phyloP scores from a whole-genome alignment of 2,888 invertebrate genomes.

The Coelopa pilipes region DNA sequence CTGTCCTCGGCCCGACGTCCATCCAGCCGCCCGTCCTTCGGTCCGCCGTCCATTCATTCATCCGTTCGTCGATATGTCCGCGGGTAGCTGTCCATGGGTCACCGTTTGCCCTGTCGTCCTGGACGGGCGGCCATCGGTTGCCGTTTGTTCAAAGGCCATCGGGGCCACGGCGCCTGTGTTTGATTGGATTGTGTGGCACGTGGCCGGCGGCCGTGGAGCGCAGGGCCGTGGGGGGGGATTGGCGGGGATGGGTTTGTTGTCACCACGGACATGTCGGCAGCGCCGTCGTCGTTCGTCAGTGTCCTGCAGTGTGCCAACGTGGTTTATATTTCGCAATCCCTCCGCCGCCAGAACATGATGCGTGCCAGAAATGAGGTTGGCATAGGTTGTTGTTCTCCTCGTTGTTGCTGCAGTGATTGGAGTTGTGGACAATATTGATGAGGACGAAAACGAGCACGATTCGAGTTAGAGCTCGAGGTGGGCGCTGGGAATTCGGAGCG shows the following conservation, averaged over 20 bases:
- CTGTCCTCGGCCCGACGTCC: not conserved
- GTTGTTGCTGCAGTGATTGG: not conserved
- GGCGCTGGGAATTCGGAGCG: not conserved
- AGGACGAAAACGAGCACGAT: not conserved
- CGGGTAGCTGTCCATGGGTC: not conserved
- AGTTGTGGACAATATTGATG: not conserved
- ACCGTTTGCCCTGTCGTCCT: too few relatives aligned
- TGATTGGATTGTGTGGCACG: conserved; percentile 10
- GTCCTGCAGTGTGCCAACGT: not conserved
- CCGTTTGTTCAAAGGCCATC: too few relatives aligned
- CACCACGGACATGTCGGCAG: too few relatives aligned
- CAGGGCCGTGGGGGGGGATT: too few relatives aligned
- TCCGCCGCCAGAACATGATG: not conserved
- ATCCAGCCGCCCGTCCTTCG: too few relatives aligned
- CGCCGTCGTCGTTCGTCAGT: not conserved
- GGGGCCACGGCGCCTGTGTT: not conserved
- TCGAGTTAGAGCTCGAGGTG: too few relatives aligned
- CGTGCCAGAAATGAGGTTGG: not conserved
- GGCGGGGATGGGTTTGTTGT: too few relatives aligned
- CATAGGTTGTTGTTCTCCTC: not conserved
- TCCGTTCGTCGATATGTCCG: not conserved
- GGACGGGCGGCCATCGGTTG: too few relatives aligned
- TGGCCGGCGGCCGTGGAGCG: not conserved
- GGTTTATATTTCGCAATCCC: not conserved
- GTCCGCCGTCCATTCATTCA: not conserved